These are phyloP conservation scores for Pseudochirops corinnae DNA, from an alignment of 2,797 vertebrate species.

Conservation along the genomic window DNA sequence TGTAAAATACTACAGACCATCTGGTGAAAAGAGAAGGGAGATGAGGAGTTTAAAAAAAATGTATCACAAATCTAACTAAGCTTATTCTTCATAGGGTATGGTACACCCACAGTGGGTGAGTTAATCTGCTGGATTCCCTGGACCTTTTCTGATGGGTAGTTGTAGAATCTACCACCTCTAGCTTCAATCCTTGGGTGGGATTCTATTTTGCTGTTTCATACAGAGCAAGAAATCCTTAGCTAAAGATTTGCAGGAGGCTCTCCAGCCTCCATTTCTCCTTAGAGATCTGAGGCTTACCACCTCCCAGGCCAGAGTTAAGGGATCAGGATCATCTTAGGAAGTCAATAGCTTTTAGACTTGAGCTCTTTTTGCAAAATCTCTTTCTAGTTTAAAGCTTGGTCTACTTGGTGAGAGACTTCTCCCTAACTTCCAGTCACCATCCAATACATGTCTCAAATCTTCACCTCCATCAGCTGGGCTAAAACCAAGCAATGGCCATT, in stretches of 20 bases:
- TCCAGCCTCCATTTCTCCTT: not conserved
- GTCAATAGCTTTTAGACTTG: not conserved
- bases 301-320: not conserved
- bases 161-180: not conserved
- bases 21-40: not conserved
- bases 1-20: not conserved
- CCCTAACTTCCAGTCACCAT: not conserved
- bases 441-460: not conserved
- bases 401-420: not conserved
- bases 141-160: not conserved
- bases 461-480: not conserved
- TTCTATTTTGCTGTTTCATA: not conserved
- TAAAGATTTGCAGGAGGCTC: not conserved
- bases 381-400: not conserved
- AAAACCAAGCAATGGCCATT: not conserved
- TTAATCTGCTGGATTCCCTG: not conserved
- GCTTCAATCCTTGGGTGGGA: not conserved
- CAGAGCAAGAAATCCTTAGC: not conserved
- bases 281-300: not conserved
- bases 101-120: not conserved
- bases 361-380: not conserved
- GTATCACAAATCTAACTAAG: not conserved
- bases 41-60: not conserved
- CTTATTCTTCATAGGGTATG: not conserved
- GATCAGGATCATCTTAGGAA: not conserved